phyloP scores from a whole-genome alignment of 2,888 invertebrate species.

The Drosophila parthenogenetica region DNA sequence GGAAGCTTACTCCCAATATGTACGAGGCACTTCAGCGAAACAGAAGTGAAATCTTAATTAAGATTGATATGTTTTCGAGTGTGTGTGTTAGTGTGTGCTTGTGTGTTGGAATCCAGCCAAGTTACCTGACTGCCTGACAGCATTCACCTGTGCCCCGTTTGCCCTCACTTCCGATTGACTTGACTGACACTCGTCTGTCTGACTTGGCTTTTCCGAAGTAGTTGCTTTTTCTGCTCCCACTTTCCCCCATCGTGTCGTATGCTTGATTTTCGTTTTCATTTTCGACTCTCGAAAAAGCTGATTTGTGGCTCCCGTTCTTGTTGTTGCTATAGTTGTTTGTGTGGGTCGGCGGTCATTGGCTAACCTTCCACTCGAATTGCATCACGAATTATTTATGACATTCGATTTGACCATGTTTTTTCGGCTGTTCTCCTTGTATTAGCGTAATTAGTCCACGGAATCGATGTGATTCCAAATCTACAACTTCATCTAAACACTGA shows the following conservation, averaged over 20 bases:
- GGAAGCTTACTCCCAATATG: constrained; percentile 40
- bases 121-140: constrained; percentile 26
- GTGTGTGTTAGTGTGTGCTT: constrained; percentile 20
- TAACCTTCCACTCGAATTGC: constrained; percentile 35
- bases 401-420: constrained; percentile 38
- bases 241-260: constrained; percentile 5
- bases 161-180: constrained; percentile 21
- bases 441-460: constrained; percentile 61
- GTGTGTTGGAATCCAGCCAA: constrained; percentile 37
- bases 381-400: constrained; percentile 66
- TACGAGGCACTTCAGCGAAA: constrained; percentile 57
- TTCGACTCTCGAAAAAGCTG: constrained; percentile 44
- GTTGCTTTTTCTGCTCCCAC: neutral
- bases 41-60: constrained; percentile 82
- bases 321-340: constrained; percentile 22
- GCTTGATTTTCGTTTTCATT: constrained; percentile 52
- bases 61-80: constrained; percentile 82
- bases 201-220: constrained; percentile 8
- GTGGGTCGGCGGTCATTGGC: constrained; percentile 32
- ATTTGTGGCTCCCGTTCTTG: constrained; percentile 16
- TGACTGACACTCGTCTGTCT: constrained; percentile 55
- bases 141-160: constrained; percentile 12
- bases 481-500: constrained; percentile 20
- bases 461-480: constrained; percentile 23
- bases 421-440: constrained; percentile 34